Percentiles rank a stretch among this genome's conserved stretches.
phyloP scores from a whole-genome alignment of 2,113 vertebrate species.

The Lepisosteus osseus region DNA sequence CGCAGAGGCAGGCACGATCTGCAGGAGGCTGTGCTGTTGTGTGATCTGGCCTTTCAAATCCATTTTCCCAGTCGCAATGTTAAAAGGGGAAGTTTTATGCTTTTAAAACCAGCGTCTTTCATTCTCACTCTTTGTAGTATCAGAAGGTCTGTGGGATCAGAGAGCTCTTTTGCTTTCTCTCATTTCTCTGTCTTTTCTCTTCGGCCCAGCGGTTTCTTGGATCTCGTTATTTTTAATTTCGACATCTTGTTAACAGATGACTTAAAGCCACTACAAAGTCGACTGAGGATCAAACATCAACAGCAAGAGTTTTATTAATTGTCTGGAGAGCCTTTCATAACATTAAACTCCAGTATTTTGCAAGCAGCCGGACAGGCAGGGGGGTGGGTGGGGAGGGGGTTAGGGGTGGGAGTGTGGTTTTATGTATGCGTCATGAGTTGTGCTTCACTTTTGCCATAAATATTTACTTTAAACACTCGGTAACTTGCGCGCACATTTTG shows the following conservation, averaged over 20 bases:
- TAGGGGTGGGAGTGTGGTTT: slow-evolving; percentile 3
- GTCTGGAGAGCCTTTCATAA: not conserved
- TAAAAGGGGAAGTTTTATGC: too few species aligned
- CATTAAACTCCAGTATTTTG: not conserved
- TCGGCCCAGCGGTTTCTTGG: not conserved
- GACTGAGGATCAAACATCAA: not conserved
- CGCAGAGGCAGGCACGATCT: too few species aligned
- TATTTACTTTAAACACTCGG: slow-evolving; percentile 27
- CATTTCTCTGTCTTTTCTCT: not conserved
- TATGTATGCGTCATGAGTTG: not conserved
- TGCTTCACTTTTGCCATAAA: slow-evolving; percentile 24
- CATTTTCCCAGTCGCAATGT: too few species aligned
- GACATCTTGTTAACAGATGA: slow-evolving; percentile 25
- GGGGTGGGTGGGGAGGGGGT: slow-evolving; percentile 7
- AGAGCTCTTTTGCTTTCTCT: not conserved
- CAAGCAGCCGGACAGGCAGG: not conserved
- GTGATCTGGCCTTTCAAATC: too few species aligned
- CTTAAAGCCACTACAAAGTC: slow-evolving; percentile 10
- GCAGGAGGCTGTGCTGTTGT: too few species aligned
- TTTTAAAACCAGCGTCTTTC: too few species aligned
- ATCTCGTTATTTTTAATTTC: slow-evolving; percentile 7
- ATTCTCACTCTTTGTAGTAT: too few species aligned
- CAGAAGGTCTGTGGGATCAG: too few species aligned
- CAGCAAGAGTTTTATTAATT: slow-evolving; percentile 4
- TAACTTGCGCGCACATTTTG: too few species aligned